Percentiles rank a stretch among this genome's conserved stretches.
phyloP scores from a whole-genome alignment of 2,113 vertebrate species.

The Zootoca vivipara region DNA sequence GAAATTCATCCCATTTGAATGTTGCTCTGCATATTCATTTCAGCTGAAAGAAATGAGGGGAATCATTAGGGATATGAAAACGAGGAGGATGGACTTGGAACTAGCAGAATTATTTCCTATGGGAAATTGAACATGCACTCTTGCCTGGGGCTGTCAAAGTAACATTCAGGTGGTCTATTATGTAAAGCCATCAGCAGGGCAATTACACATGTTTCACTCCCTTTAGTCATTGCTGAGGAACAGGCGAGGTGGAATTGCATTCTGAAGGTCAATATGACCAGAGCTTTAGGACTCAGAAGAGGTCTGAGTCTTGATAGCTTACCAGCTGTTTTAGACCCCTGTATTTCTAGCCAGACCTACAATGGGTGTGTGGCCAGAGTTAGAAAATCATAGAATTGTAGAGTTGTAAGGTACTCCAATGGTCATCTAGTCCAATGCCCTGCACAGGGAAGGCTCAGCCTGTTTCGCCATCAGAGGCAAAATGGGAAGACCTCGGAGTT shows the following conservation, averaged over 20 bases:
- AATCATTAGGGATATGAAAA: conserved; percentile 2
- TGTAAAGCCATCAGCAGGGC: neutral
- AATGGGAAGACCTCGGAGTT: too few species aligned
- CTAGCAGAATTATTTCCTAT: neutral
- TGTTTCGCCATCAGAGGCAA: too few species aligned
- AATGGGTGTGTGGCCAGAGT: neutral
- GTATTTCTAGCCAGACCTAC: neutral
- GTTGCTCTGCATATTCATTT: conserved; percentile 24
- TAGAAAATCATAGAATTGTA: too few species aligned
- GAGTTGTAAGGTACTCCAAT: too few species aligned
- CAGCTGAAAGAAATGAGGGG: neutral
- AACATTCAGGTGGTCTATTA: conserved; percentile 9
- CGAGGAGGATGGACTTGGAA: neutral
- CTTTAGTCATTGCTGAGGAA: neutral
- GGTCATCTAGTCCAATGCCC: too few species aligned
- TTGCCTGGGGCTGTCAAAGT: neutral
- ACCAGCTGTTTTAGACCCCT: neutral
- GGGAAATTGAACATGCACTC: neutral
- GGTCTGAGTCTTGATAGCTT: neutral
- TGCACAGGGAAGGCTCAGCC: too few species aligned
- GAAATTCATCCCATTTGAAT: neutral
- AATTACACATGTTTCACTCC: neutral
- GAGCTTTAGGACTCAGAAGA: too few species aligned
- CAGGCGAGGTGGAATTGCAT: neutral
- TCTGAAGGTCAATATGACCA: neutral